Conservation (phyloP, 2,888 invertebrate genomes). For the Julus scandinavius region DNA sequence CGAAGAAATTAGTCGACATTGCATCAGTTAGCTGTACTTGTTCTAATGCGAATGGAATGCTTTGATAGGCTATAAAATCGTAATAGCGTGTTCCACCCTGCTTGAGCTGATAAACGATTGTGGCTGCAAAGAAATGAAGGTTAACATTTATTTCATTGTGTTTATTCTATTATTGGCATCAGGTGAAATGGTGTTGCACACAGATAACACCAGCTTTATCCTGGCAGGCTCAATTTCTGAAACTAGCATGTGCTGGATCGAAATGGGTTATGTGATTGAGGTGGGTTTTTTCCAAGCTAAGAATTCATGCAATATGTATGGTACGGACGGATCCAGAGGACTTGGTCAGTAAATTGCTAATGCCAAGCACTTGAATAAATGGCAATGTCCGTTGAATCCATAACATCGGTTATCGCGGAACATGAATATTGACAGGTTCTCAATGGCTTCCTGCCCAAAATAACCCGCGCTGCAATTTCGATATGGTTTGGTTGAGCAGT, state of each 20-base stretch:
- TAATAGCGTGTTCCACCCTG: not conserved
- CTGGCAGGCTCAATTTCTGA: not conserved
- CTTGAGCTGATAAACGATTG: not conserved
- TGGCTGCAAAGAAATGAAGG: not conserved
- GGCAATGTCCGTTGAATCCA: not conserved
- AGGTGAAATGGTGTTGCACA: not conserved
- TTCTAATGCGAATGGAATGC: not conserved
- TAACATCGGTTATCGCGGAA: not conserved
- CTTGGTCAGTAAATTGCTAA: not conserved
- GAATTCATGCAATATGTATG: slow-evolving; percentile 4
- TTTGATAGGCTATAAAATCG: not conserved
- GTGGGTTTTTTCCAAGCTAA: not conserved
- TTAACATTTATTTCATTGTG: not conserved
- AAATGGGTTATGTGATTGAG: not conserved
- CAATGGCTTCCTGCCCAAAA: not conserved
- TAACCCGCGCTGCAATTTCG: not conserved
- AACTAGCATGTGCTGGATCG: not conserved
- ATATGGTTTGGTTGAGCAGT: not conserved
- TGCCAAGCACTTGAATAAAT: not conserved
- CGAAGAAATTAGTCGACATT: not conserved
- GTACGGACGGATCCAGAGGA: not conserved
- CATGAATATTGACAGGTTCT: not conserved
- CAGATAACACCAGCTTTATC: not conserved
- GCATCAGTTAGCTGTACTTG: not conserved
- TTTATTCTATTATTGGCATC: not conserved